These are phyloP conservation scores for Thamnaconus septentrionalis DNA, from an alignment of 2,113 vertebrate genomes.

Conservation along the genomic window DNA sequence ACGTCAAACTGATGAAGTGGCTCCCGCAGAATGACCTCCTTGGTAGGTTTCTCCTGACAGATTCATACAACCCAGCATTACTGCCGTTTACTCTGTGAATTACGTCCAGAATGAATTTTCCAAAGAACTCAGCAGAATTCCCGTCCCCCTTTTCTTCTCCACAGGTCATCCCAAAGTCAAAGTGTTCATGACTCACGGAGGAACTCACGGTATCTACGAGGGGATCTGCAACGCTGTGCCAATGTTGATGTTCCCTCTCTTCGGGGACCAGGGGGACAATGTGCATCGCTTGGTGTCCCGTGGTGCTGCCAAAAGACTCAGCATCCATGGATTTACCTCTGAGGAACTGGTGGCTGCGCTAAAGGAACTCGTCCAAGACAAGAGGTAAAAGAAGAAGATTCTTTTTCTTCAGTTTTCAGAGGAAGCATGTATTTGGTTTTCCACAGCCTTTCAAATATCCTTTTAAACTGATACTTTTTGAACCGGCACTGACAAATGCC, in stretches of 20 bases:
- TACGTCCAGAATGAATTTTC: too few species aligned
- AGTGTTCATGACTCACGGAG: conserved; percentile 90
- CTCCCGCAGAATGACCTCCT: conserved; percentile 95
- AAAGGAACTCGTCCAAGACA: conserved; percentile 80
- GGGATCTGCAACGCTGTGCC: conserved; percentile 89
- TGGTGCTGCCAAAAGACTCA: conserved; percentile 80
- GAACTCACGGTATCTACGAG: conserved; percentile 89
- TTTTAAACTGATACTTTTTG: too few species aligned
- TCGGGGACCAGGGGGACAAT: conserved; percentile 91
- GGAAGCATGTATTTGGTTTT: not conserved
- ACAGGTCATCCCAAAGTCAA: conserved; percentile 89
- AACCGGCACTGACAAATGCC: too few species aligned
- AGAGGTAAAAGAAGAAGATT: conserved; percentile 74
- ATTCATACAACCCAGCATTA: not conserved
- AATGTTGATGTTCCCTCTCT: conserved; percentile 91
- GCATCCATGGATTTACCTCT: conserved; percentile 78
- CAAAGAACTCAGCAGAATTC: too few species aligned
- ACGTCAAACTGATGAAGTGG: conserved; percentile 90
- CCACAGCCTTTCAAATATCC: too few species aligned
- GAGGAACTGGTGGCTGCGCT: conserved; percentile 78
- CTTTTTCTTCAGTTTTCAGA: not conserved
- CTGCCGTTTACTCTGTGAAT: too few species aligned
- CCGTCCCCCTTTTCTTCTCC: not conserved
- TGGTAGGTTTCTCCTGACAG: conserved; percentile 68
- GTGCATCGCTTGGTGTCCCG: conserved; percentile 79